These are phyloP conservation scores for Anabacerthia variegaticeps DNA, from an alignment of 2,797 vertebrate genomes.

Conservation along the genomic window DNA sequence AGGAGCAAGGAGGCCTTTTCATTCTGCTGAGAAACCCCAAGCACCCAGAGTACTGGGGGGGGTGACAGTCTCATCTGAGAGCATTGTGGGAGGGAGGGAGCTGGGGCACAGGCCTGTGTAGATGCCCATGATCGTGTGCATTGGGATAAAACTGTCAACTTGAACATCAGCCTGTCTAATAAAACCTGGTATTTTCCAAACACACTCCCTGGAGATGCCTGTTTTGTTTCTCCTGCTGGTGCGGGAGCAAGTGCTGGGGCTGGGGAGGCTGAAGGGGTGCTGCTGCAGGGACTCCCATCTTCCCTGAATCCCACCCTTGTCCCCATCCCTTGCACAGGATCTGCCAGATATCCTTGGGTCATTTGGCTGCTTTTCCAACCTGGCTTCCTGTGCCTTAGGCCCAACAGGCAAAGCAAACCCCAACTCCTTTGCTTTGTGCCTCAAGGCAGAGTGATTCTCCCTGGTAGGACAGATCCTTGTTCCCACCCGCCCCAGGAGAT, in stretches of 20 bases:
- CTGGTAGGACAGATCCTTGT: background rate
- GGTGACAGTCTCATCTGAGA: background rate
- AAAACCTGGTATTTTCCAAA: conserved; percentile 67
- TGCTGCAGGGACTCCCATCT: background rate
- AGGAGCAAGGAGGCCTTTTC: background rate
- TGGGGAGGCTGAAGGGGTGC: background rate
- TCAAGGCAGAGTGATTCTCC: background rate
- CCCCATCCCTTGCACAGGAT: rapidly evolving
- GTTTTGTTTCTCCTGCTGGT: background rate
- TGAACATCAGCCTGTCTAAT: conserved; percentile 66
- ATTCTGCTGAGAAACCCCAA: background rate
- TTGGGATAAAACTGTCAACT: conserved; percentile 57
- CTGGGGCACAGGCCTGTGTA: background rate
- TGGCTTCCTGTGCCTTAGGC: background rate
- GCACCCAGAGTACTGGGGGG: rapidly evolving
- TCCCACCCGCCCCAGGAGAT: background rate
- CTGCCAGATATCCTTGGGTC: background rate
- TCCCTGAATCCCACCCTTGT: background rate
- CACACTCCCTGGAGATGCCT: background rate
- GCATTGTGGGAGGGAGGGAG: background rate
- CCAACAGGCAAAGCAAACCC: rapidly evolving
- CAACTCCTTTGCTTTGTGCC: background rate
- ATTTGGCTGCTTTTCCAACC: background rate
- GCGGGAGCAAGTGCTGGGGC: rapidly evolving
- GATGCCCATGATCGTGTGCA: background rate